Evolutionary conservation across 1,140 invertebrate species (phyloP), one percentile per base, ranked within the genome.

Genomic region (Philopotamus ludificatus): DNA sequence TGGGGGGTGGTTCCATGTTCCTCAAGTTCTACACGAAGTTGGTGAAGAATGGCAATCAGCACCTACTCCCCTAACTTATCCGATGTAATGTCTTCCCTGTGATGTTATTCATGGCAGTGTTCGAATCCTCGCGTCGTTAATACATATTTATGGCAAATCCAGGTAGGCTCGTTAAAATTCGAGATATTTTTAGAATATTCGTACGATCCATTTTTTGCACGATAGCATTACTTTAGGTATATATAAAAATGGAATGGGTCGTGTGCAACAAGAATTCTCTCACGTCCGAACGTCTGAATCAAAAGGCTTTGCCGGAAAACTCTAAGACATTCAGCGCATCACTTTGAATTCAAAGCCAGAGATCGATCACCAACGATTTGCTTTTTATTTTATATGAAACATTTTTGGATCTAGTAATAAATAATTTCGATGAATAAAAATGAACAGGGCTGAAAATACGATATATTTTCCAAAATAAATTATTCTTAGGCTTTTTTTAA

Each of bases 281-380:
- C 47, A 49, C 47, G 47, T 57, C 23, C 15, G 39, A 20, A 57
- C 54, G 54, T 42, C 39, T 57, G 23, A 57, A 57, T 57, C 34
- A 57, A 57, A 57, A 57, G 54, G 23, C 39, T 57, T 57, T 42
- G 4, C 9, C 34, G 23, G 20, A 20, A 28, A 57, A 26, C 20
- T 57, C 20, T 57, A 28, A 22, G 54, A 57, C 20, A 57, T n/a
- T 8, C 8, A 16, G 4, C 16, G 12, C 15, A n/a, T 18, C 10
- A 41, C 39, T 21, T n/a, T 9, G 34, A 57, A 57, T 22, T 12
- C 54, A n/a, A 9, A 16, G 15, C 23, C 34, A 42, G 34, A 3
- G 54, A 9, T 57, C 20, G 28, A 34, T 12, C 4, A n/a, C n/a
- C n/a, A n/a, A n/a, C n/a, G n/a, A n/a, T n/a, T n/a, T n/a, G n/a